Percentiles rank a stretch among this genome's conserved stretches.
These are phyloP conservation scores for Penaeus chinensis DNA, from an alignment of 1,140 invertebrate species.

Conservation along the genomic window DNA sequence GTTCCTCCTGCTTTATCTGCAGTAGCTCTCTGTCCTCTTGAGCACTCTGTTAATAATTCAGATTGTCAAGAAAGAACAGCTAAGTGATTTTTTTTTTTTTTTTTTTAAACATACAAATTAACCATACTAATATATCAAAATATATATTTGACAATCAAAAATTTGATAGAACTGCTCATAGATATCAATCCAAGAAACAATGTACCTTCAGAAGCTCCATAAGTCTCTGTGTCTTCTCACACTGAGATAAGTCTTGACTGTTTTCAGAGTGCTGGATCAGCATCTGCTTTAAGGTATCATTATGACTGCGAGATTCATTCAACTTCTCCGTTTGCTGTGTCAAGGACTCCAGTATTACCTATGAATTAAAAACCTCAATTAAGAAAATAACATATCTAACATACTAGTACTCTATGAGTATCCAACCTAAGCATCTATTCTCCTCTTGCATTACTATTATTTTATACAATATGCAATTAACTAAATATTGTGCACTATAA, in stretches of 20 bases:
- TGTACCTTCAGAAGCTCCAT: slow-evolving; percentile 67
- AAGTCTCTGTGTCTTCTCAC: slow-evolving; percentile 72
- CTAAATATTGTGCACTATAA: too few relatives aligned
- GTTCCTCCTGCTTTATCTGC: slow-evolving; percentile 83
- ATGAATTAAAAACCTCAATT: slow-evolving; percentile 10
- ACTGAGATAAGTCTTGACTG: slow-evolving; percentile 67
- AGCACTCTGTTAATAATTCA: slow-evolving; percentile 72
- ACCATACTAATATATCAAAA: too few relatives aligned
- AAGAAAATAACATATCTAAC: background rate
- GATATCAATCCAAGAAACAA: background rate
- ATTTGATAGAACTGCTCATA: background rate
- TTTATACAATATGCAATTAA: too few relatives aligned
- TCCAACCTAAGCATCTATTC: too few relatives aligned
- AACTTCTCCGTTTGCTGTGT: slow-evolving; percentile 91
- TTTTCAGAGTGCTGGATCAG: slow-evolving; percentile 74
- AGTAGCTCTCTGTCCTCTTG: slow-evolving; percentile 83
- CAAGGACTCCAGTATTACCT: slow-evolving; percentile 80
- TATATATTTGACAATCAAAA: too few relatives aligned
- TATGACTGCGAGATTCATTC: slow-evolving; percentile 75
- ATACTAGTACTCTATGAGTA: too few relatives aligned
- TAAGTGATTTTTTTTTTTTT: background rate
- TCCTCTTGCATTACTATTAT: too few relatives aligned
- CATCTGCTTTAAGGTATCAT: slow-evolving; percentile 78
- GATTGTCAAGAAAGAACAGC: background rate
- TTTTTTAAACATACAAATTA: background rate